Evolutionary conservation across 2,797 vertebrate species (phyloP).

Genomic region (Pseudotriccus pelzelni): DNA sequence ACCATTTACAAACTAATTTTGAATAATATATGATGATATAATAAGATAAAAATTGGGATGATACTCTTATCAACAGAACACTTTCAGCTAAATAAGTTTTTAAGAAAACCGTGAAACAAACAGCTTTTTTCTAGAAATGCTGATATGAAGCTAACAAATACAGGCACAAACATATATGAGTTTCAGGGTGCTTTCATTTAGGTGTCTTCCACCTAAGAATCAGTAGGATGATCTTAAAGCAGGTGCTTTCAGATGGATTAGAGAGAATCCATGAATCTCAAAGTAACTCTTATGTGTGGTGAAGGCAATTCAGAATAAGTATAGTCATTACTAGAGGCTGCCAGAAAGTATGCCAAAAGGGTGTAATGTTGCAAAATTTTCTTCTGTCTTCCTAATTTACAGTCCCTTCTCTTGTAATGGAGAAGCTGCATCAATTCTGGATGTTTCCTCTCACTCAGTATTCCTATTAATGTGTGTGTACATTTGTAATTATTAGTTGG

Average conservation of each 20-base stretch:
- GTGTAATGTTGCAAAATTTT: slow-evolving; percentile 44
- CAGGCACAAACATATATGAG: slow-evolving; percentile 41
- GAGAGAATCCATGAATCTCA: slow-evolving; percentile 67
- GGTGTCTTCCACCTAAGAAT: slow-evolving; percentile 66
- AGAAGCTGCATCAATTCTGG: not conserved
- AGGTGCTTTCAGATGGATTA: slow-evolving; percentile 68
- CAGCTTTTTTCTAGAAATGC: slow-evolving; percentile 34
- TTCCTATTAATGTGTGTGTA: not conserved
- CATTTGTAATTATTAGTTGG: not conserved
- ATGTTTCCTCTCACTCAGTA: not conserved
- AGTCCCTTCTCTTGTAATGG: not conserved
- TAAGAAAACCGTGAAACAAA: slow-evolving; percentile 38
- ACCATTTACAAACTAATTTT: not conserved
- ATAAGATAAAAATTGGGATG: not conserved
- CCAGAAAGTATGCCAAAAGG: slow-evolving; percentile 59
- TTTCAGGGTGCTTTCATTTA: slow-evolving; percentile 29
- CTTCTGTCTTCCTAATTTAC: not conserved
- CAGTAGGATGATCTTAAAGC: slow-evolving; percentile 59
- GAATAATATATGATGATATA: not conserved
- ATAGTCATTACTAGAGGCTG: slow-evolving; percentile 59
- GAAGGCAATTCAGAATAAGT: slow-evolving; percentile 69
- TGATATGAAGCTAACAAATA: slow-evolving; percentile 32
- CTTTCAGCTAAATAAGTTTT: slow-evolving; percentile 5
- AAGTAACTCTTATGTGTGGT: slow-evolving; percentile 53
- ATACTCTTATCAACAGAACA: not conserved